These are phyloP conservation scores for Pygathrix nemaeus DNA, from an alignment of 2,113 vertebrate genomes.

Conservation along the genomic window DNA sequence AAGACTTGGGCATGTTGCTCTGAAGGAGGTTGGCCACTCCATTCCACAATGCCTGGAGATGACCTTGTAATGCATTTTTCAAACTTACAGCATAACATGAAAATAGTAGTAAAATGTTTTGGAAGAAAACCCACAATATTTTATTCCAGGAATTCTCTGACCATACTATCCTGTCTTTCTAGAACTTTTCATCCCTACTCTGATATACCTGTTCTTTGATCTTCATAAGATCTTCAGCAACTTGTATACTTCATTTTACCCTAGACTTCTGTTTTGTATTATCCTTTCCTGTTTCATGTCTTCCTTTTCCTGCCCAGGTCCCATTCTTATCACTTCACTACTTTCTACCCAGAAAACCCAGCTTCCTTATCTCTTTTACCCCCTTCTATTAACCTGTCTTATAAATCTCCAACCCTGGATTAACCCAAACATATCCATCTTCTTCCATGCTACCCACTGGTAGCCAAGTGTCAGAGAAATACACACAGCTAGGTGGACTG, in stretches of 20 bases:
- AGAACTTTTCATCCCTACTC: not conserved
- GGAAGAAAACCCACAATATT: not conserved
- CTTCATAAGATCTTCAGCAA: not conserved
- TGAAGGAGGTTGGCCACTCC: too few relatives aligned
- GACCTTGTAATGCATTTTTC: not conserved
- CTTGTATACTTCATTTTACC: not conserved
- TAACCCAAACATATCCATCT: not conserved
- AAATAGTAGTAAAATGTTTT: not conserved
- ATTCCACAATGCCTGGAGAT: too few relatives aligned
- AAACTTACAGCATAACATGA: not conserved
- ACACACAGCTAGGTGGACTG: not conserved
- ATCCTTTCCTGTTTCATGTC: not conserved
- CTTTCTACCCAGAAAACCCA: not conserved
- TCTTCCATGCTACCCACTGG: not conserved
- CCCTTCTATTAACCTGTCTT: not conserved
- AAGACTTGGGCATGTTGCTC: too few relatives aligned
- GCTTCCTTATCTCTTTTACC: not conserved
- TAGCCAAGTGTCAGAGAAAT: not conserved
- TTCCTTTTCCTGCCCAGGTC: not conserved
- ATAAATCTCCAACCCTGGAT: not conserved
- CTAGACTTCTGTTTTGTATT: not conserved
- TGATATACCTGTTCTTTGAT: not conserved
- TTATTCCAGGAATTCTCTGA: not conserved
- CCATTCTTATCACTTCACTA: not conserved
- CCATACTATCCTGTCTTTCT: not conserved